phyloP scores from a whole-genome alignment of 2,113 vertebrate species.

The Puma concolor region DNA sequence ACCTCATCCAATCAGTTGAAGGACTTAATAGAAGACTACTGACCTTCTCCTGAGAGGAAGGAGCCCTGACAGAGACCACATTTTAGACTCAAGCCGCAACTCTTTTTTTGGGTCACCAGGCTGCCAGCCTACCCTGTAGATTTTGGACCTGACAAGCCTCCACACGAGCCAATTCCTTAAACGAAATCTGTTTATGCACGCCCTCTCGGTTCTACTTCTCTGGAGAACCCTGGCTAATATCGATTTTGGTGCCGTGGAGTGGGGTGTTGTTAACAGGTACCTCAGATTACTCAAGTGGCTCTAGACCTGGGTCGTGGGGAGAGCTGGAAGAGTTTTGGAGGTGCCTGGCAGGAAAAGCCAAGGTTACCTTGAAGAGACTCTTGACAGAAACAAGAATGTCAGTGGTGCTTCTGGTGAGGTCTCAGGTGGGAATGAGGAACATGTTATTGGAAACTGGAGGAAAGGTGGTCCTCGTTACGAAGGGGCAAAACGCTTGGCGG shows the following conservation, averaged over 20 bases:
- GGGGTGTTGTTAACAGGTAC: background rate
- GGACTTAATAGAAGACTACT: background rate
- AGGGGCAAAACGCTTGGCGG: background rate
- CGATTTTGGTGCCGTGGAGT: too few species aligned
- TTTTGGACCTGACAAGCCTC: background rate
- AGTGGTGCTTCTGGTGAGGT: background rate
- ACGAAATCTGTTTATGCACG: background rate
- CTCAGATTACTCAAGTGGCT: background rate
- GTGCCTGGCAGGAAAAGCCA: background rate
- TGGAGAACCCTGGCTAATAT: background rate
- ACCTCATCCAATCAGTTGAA: background rate
- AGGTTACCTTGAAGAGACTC: background rate
- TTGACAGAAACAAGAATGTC: background rate
- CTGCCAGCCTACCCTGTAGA: background rate
- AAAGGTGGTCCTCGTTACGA: background rate
- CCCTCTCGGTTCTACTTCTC: background rate
- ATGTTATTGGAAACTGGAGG: background rate
- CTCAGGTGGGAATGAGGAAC: background rate
- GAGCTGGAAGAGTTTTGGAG: background rate
- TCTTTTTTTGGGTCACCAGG: background rate
- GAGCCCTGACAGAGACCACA: background rate
- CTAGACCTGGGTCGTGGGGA: background rate
- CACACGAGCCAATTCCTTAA: background rate
- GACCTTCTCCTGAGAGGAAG: background rate
- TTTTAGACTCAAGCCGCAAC: background rate